Evolutionary conservation across 1,140 invertebrate species (phyloP).

Genomic region (Gryllus bimaculatus): DNA sequence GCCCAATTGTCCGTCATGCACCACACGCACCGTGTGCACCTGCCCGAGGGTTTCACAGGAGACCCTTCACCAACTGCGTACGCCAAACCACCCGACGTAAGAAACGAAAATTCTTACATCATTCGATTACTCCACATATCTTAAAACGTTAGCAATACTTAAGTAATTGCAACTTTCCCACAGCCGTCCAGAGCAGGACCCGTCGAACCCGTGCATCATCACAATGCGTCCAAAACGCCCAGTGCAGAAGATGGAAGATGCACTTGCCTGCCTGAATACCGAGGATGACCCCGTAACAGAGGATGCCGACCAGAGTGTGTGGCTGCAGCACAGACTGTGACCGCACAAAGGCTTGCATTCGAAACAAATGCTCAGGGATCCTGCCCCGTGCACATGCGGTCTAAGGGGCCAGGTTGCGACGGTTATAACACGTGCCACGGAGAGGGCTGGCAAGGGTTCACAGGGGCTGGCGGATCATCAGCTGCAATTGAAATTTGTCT

Average conservation of each 20-base stretch:
- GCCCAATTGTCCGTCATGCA: constrained; percentile 47
- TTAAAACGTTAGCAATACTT: constrained; percentile 30
- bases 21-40: constrained; percentile 44
- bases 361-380: constrained; percentile 64
- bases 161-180: constrained; percentile 32
- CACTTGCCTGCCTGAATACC: constrained; percentile 48
- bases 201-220: constrained; percentile 46
- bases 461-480: constrained; percentile 34
- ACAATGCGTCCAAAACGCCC: constrained; percentile 55
- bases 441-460: constrained; percentile 42
- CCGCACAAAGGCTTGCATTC: constrained; percentile 56
- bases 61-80: constrained; percentile 48
- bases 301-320: constrained; percentile 55
- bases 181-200: constrained; percentile 20
- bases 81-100: constrained; percentile 11
- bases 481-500: constrained; percentile 28
- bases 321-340: constrained; percentile 53
- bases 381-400: constrained; percentile 63
- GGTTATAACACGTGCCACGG: constrained; percentile 58
- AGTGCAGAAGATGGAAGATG: constrained; percentile 53
- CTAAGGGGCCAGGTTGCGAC: constrained; percentile 54
- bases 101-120: no score
- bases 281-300: constrained; percentile 52
- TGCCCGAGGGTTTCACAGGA: constrained; percentile 44
- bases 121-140: no score